A percentile compares a stretch with the other conserved stretches of the same genome.
phyloP scores from a whole-genome alignment of 1,140 invertebrate genomes.

The Pentalonia nigronervosa region DNA sequence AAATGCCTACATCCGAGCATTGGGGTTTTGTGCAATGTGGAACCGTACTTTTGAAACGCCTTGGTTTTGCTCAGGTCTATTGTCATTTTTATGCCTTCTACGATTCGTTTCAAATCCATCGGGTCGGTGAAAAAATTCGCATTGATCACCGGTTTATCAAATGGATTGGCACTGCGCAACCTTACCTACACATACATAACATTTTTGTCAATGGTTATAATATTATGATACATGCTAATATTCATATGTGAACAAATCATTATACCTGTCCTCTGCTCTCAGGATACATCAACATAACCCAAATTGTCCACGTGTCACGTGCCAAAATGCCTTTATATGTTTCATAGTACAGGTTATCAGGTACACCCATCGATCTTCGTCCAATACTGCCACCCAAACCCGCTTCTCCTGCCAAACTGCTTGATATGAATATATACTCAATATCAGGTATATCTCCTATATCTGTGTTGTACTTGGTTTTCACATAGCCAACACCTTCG shows the following conservation, averaged over 20 bases:
- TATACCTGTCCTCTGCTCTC: conserved; percentile 75
- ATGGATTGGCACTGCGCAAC: conserved; percentile 74
- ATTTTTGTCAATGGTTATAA: not conserved
- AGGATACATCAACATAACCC: conserved; percentile 76
- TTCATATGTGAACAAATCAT: not conserved
- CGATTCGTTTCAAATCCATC: conserved; percentile 73
- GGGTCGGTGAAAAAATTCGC: conserved; percentile 79
- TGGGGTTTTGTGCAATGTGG: conserved; percentile 69
- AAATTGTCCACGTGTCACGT: conserved; percentile 66
- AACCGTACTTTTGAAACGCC: conserved; percentile 65
- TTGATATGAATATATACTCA: conserved; percentile 63
- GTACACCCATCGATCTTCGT: conserved; percentile 64
- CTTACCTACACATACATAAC: conserved; percentile 64
- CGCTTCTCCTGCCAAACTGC: conserved; percentile 59
- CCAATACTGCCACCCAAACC: conserved; percentile 62
- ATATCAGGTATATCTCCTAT: conserved; percentile 62
- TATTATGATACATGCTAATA: too few species aligned
- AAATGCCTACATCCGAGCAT: conserved; percentile 74
- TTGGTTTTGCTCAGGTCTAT: conserved; percentile 62
- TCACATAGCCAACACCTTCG: conserved; percentile 75
- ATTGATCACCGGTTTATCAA: conserved; percentile 76
- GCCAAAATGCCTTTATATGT: conserved; percentile 64
- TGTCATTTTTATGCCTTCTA: conserved; percentile 74
- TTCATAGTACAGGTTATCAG: conserved; percentile 63
- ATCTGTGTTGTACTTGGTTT: conserved; percentile 66